These are phyloP conservation scores for Poecilus cupreus DNA, from an alignment of 2,888 invertebrate genomes.

Conservation along the genomic window DNA sequence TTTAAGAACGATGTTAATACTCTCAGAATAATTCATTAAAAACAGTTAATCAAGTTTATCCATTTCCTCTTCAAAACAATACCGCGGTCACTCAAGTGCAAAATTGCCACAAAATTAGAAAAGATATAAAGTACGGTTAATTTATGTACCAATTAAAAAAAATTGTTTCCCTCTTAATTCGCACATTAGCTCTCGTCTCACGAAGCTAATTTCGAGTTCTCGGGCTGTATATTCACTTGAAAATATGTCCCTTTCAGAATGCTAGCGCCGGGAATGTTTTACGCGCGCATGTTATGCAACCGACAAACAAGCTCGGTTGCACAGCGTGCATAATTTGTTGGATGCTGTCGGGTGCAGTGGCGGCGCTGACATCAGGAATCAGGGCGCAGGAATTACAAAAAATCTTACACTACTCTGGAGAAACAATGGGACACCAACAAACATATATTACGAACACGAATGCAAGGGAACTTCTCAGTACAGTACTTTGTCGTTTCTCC, in stretches of 20 bases:
- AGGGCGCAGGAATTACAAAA: not conserved
- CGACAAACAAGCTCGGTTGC: not conserved
- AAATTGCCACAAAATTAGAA: not conserved
- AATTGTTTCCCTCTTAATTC: conserved; percentile 26
- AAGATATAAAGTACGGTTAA: conserved; percentile 6
- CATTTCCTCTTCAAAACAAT: not conserved
- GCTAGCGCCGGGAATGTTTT: conserved; percentile 11
- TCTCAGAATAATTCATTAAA: too few species aligned
- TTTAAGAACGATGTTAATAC: too few species aligned
- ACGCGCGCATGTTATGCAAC: conserved; percentile 27
- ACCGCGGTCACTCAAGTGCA: not conserved
- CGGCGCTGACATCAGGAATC: not conserved
- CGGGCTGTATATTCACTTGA: conserved; percentile 29
- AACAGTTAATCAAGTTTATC: too few species aligned
- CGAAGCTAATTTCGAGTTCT: conserved; percentile 43
- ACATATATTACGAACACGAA: too few species aligned
- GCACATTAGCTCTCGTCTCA: conserved; percentile 5
- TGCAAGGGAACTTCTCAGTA: too few species aligned
- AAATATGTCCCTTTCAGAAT: conserved; percentile 48
- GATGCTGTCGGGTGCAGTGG: conserved; percentile 4
- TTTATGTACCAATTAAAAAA: conserved; percentile 36
- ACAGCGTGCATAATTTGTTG: conserved; percentile 40
- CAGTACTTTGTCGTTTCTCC: too few species aligned
- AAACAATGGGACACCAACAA: too few species aligned
- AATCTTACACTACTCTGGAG: too few species aligned